Base-by-base conservation (phyloP, 2,888 invertebrate species). In the Ophion ventricosus region DNA sequence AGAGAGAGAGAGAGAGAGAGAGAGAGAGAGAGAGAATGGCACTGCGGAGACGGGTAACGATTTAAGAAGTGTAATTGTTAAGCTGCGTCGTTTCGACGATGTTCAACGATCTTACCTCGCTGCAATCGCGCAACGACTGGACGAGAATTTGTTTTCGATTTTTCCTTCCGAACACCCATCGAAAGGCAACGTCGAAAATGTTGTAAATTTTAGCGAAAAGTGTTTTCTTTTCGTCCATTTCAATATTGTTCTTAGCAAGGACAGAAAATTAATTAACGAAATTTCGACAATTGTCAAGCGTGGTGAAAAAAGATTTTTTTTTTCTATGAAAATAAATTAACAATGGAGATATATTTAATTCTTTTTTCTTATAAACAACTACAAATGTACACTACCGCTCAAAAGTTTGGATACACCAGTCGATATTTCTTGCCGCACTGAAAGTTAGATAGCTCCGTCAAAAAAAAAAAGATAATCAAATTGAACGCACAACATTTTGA, bases 81-180 rank as follows among this genome's bases (percentile, higher is more conserved):
- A 85, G 83, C 79, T 83, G 74, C 83, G 82, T 63, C 86, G 49
- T 75, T 82, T 85, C 56, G 43, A 49, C 67, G 67, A 78, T 80
- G 66, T 61, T 85, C 66, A 85, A 85, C 61, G 76, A 81, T 84
- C 66, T 79, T 86, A 83, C 84, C 85, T 87, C 74, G 85, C 81
- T 76, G 82, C 85, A 87, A 87, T 64, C 74, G 73, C 85, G 86
- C 72, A 82, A 80, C 85, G 82, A 87, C 85, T 80, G 70, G 29
- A 57, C 20, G 26, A 29, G 40, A 57, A 64, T 80, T 76, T 35
- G 14, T 29, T 59, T 20, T 40, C 20, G 17, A 7, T 5, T 23
- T 23, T 75, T 61, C 17, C 25, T 56, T 40, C 17, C 20, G 1
- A 23, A 0, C 17, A 11, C 11, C 29, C 56, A 40, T 59, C 25